Evolutionary conservation across 2,797 vertebrate species (phyloP), one percentile per base, ranked within the genome.

Genomic region (Muraenolepis orangiensis): DNA sequence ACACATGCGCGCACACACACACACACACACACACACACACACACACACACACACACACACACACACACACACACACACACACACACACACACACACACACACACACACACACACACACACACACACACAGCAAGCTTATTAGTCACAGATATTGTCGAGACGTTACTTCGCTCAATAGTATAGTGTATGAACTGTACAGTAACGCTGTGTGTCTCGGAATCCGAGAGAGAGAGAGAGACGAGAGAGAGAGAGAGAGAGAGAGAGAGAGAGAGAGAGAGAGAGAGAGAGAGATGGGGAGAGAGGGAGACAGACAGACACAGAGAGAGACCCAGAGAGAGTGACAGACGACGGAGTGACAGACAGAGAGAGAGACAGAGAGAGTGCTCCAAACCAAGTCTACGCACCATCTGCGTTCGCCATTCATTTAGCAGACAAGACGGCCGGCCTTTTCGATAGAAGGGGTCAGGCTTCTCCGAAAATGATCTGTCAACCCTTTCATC

Each of bases 401-500:
- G 79, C 86, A 81, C 90, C 90, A 91, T 91, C 91, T 91, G 90
- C 87, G 85, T 89, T 85, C 61, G 82, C 83, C 84, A 88, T 91
- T 92, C 81, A 90, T 93, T 90, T 90, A 79, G 81, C 85, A 86
- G 90, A 87, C 84, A 82, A 85, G 80, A 84, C 84, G 84, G 57
- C 83, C 81, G 81, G 81, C 82, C 85, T 87, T 87, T 42, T 46
- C 78, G 70, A 86, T 85, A 77, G 18, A 79, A 86, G 87, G 91
- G 92, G 92, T 93, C 92, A 91, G 90, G 87, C 91, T 90, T 85
- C 89, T 92, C 89, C 86, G 13, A 89, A 90, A 93, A 92, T 90
- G 88, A 92, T 93, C 91, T 91, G 91, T 93, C 92, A 91, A 91
- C 91, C 91, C 90, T 90, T 93, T 91, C 90, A 90, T 91, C 91